A percentile compares a stretch with the other conserved stretches of the same genome.
Conservation (phyloP, 2,113 vertebrate species). For the Mus pahari region DNA sequence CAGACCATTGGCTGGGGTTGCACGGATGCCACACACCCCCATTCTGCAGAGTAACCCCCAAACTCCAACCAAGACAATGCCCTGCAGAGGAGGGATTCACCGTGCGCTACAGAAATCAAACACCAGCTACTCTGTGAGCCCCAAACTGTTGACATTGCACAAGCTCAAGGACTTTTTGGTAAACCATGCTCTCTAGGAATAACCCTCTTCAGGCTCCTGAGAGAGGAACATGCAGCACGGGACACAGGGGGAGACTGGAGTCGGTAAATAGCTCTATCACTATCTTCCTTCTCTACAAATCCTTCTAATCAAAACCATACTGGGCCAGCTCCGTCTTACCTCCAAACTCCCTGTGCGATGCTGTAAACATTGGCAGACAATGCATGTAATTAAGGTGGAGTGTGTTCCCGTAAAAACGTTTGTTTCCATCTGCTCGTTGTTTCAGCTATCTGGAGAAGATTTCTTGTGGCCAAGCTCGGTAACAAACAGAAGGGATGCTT, state of each 20-base stretch:
- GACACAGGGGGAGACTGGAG: background rate
- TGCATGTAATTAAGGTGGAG: conserved; percentile 73
- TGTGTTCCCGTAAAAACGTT: conserved; percentile 68
- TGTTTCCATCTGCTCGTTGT: conserved; percentile 73
- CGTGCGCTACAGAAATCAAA: background rate
- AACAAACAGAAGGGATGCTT: conserved; percentile 29
- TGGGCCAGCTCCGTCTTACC: conserved; percentile 46
- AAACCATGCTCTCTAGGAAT: background rate
- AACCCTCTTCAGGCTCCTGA: background rate
- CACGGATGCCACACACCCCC: background rate
- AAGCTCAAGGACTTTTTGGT: background rate
- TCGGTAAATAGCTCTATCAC: conserved; percentile 40
- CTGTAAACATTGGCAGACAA: conserved; percentile 77
- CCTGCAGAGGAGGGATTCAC: background rate
- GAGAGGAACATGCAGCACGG: conserved; percentile 5
- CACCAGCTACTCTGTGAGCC: background rate
- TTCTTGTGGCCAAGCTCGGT: conserved; percentile 62
- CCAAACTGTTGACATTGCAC: background rate
- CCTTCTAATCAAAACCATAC: conserved; percentile 81
- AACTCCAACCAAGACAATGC: conserved; percentile 7
- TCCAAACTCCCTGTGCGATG: conserved; percentile 75
- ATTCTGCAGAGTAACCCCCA: background rate
- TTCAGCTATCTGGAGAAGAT: conserved; percentile 64
- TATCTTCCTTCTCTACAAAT: conserved; percentile 59
- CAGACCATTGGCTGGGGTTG: background rate